These are phyloP conservation scores for Adrianichthys oophorus DNA, from an alignment of 2,797 vertebrate genomes.

Conservation along the genomic window DNA sequence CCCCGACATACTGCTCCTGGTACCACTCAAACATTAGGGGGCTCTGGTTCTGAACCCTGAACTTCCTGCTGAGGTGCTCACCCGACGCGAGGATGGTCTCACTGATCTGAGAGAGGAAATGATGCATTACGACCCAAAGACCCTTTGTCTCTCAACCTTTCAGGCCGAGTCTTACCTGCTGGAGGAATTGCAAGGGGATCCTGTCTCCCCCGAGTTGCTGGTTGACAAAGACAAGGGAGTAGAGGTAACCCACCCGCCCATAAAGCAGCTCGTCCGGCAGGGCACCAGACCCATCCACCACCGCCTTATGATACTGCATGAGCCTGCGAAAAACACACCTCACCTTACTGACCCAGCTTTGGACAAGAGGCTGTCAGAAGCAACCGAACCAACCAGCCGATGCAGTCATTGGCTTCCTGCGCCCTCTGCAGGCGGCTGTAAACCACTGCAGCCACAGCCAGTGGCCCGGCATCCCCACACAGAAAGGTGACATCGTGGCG, in stretches of 20 bases:
- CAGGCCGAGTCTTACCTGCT: slow-evolving; percentile 80
- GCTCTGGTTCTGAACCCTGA: slow-evolving; percentile 82
- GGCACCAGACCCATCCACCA: slow-evolving; percentile 77
- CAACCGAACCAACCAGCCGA: slow-evolving; percentile 79
- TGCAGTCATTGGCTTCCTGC: slow-evolving; percentile 87
- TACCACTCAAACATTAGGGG: slow-evolving; percentile 98
- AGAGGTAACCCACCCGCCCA: slow-evolving; percentile 90
- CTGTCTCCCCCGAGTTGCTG: slow-evolving; percentile 87
- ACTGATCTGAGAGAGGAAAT: slow-evolving; percentile 76
- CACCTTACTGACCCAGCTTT: neutral
- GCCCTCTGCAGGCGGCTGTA: slow-evolving; percentile 83
- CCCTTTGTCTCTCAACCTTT: neutral
- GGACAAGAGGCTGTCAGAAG: neutral
- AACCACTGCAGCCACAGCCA: slow-evolving; percentile 88
- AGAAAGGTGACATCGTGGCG: slow-evolving; percentile 90
- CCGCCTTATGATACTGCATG: slow-evolving; percentile 80
- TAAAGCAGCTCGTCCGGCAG: slow-evolving; percentile 92
- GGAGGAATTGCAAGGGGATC: slow-evolving; percentile 87
- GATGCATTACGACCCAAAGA: no score
- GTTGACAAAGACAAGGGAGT: slow-evolving; percentile 90
- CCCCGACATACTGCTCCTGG: slow-evolving; percentile 92
- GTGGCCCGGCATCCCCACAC: slow-evolving; percentile 89
- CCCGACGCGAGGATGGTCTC: slow-evolving; percentile 87
- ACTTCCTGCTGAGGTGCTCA: slow-evolving; percentile 83
- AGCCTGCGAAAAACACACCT: slow-evolving; percentile 71